Percentiles rank a stretch among this genome's conserved stretches.
Conservation (phyloP, 2,113 vertebrate genomes). For the Paramormyrops kingsleyae region DNA sequence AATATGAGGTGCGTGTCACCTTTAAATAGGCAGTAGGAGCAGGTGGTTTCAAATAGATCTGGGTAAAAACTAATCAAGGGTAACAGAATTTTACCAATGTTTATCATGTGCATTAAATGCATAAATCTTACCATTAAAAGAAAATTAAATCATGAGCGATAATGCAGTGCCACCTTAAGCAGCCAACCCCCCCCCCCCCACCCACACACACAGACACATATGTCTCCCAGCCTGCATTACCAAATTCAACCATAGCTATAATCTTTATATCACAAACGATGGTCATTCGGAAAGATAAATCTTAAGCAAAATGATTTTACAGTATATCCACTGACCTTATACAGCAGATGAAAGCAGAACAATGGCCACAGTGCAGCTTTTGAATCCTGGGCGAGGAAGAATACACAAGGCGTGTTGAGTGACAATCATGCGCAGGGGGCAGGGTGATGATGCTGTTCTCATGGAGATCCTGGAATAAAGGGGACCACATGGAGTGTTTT, state of each 20-base stretch:
- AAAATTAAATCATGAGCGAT: neutral
- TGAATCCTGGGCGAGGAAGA: neutral
- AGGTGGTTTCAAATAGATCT: neutral
- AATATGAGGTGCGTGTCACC: neutral
- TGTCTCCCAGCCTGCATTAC: neutral
- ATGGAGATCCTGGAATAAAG: conserved; percentile 18
- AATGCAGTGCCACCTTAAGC: neutral
- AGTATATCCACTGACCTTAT: conserved; percentile 19
- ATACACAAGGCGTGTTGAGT: conserved; percentile 21
- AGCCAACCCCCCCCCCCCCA: neutral
- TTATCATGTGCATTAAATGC: neutral
- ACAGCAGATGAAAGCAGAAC: neutral
- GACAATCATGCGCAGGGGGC: conserved; percentile 24
- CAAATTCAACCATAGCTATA: neutral
- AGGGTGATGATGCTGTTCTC: conserved; percentile 28
- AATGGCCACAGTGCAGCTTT: neutral
- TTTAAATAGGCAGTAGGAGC: neutral
- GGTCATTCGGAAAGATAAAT: neutral
- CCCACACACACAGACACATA: neutral
- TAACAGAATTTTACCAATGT: neutral
- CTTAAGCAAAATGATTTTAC: neutral
- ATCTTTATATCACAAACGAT: neutral
- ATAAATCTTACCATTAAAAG: neutral
- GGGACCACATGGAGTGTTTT: conserved; percentile 19
- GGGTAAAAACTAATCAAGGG: neutral